A percentile compares a stretch with the other conserved stretches of the same genome.
Conservation (phyloP, 2,797 vertebrate species). For the Manis pentadactyla region DNA sequence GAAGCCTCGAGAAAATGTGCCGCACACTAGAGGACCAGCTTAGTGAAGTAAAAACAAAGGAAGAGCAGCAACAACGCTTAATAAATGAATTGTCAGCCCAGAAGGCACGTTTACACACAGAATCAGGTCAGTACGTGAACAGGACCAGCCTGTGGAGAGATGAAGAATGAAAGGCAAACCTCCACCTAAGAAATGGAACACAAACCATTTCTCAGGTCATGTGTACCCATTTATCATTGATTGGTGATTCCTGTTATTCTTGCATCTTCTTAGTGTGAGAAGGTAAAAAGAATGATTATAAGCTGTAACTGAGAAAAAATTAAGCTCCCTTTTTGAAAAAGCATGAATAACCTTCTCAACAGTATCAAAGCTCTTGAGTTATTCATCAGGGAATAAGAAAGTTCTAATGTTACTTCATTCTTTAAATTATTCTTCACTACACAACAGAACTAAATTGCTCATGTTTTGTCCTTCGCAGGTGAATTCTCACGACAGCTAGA, state of each 20-base stretch:
- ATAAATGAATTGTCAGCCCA: conserved; percentile 87
- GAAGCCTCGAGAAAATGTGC: conserved; percentile 87
- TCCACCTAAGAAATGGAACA: not conserved
- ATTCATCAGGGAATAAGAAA: not conserved
- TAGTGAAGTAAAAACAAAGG: conserved; percentile 86
- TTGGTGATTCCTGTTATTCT: not conserved
- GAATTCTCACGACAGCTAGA: conserved; percentile 92
- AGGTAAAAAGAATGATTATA: not conserved
- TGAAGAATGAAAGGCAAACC: not conserved
- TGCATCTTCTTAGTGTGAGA: not conserved
- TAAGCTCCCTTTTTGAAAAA: conserved; percentile 8
- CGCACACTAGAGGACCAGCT: conserved; percentile 87
- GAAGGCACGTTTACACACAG: conserved; percentile 86
- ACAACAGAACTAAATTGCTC: not conserved
- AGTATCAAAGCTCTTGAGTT: not conserved
- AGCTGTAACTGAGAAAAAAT: not conserved
- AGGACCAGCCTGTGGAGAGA: not conserved
- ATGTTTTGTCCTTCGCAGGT: conserved; percentile 84
- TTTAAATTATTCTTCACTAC: not conserved
- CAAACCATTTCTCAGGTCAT: not conserved
- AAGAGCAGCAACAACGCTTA: conserved; percentile 84
- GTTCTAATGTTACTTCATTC: not conserved
- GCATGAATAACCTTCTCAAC: not conserved
- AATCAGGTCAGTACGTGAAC: conserved; percentile 81
- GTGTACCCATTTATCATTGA: not conserved